Conservation (phyloP, 2,797 vertebrate genomes). For the Pitangus sulphuratus region DNA sequence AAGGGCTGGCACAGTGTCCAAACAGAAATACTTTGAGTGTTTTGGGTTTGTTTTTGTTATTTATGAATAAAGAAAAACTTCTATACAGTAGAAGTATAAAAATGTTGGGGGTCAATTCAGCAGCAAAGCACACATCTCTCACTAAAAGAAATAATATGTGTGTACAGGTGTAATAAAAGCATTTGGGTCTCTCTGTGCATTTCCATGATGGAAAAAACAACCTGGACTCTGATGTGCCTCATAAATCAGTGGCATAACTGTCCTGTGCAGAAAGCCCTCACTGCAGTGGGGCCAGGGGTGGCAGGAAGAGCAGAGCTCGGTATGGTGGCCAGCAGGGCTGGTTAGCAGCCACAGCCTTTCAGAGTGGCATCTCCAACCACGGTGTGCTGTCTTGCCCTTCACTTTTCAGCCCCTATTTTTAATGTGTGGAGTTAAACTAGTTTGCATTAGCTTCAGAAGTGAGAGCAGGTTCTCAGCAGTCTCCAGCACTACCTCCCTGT, state of each 20-base stretch:
- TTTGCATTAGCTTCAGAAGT: background rate
- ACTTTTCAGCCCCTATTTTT: background rate
- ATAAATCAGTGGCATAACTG: background rate
- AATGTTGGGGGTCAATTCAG: background rate
- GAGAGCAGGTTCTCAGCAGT: background rate
- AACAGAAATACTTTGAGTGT: background rate
- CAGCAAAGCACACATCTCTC: background rate
- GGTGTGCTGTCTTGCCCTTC: background rate
- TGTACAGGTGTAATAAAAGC: background rate
- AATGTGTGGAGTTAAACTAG: background rate
- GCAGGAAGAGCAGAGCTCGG: background rate
- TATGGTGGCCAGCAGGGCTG: fast-evolving
- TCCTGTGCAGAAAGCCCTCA: background rate
- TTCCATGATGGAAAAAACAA: background rate
- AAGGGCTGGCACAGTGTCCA: background rate
- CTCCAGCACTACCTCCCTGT: background rate
- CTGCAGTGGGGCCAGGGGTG: fast-evolving
- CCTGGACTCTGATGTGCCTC: background rate
- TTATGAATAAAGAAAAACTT: background rate
- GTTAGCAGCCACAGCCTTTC: background rate
- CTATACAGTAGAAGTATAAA: background rate
- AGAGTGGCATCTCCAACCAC: fast-evolving
- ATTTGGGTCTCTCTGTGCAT: fast-evolving
- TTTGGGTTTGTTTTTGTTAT: background rate
- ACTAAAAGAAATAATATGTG: fast-evolving